phyloP scores from a whole-genome alignment of 1,140 invertebrate genomes.

The Procambarus virginalis region DNA sequence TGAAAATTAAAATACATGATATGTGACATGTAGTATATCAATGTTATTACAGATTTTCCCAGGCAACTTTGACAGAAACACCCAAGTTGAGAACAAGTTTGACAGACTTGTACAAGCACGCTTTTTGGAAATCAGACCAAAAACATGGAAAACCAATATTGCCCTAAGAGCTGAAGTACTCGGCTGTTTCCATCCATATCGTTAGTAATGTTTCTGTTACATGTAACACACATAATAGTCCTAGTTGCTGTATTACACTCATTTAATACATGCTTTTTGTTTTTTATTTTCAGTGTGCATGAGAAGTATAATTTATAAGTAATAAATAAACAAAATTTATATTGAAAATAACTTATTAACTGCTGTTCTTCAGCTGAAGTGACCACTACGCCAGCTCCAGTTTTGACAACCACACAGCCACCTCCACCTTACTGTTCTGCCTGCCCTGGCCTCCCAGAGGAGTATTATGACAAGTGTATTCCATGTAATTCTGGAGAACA shows the following conservation, averaged over 20 bases:
- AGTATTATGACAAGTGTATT: constrained; percentile 70
- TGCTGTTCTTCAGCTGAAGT: constrained; percentile 59
- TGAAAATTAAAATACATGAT: too few species aligned
- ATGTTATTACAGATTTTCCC: constrained; percentile 75
- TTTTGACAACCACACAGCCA: constrained; percentile 61
- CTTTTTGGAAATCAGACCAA: constrained; percentile 81
- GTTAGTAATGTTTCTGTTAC: constrained; percentile 74
- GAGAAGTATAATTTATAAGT: too few species aligned
- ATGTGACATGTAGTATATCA: neutral
- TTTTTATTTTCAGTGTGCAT: too few species aligned
- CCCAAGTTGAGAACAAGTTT: constrained; percentile 79
- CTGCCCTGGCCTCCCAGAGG: constrained; percentile 75
- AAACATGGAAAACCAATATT: constrained; percentile 81
- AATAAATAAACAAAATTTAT: neutral
- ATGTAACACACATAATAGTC: too few species aligned
- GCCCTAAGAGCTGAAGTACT: constrained; percentile 82
- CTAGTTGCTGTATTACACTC: too few species aligned
- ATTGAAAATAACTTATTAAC: neutral
- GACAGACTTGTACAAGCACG: constrained; percentile 79
- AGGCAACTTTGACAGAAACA: constrained; percentile 80
- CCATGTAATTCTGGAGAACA: constrained; percentile 74
- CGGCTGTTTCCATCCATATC: constrained; percentile 84
- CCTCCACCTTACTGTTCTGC: constrained; percentile 73
- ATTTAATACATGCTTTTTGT: too few species aligned
- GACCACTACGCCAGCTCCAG: constrained; percentile 68